phyloP scores from a whole-genome alignment of 2,888 invertebrate genomes.

The Cephus runcator region DNA sequence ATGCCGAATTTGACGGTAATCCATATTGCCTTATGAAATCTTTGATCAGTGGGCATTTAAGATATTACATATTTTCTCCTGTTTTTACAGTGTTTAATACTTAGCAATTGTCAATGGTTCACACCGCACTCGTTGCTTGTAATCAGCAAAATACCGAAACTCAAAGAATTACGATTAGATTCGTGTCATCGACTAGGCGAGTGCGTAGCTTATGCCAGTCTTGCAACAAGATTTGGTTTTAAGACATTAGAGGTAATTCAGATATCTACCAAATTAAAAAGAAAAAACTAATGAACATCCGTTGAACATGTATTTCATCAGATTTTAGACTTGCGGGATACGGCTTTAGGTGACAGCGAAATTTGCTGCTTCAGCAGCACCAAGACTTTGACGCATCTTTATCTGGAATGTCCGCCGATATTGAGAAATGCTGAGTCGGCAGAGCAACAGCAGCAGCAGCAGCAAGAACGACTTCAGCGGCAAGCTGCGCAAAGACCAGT shows the following conservation, averaged over 20 bases:
- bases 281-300: slow-evolving; percentile 5
- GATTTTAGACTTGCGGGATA: slow-evolving; percentile 70
- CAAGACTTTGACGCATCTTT: slow-evolving; percentile 67
- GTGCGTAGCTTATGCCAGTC: slow-evolving; percentile 81
- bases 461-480: slow-evolving; percentile 36
- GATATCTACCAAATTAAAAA: background rate
- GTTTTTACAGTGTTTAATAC: slow-evolving; percentile 71
- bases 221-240: slow-evolving; percentile 80
- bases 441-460: slow-evolving; percentile 32
- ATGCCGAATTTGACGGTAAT: slow-evolving; percentile 69
- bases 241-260: slow-evolving; percentile 68
- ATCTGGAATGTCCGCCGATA: slow-evolving; percentile 66
- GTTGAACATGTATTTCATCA: slow-evolving; percentile 26
- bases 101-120: slow-evolving; percentile 81
- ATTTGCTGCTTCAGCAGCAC: slow-evolving; percentile 71
- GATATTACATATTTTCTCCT: slow-evolving; percentile 15
- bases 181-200: slow-evolving; percentile 76
- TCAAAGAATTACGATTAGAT: slow-evolving; percentile 73
- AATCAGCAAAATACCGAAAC: slow-evolving; percentile 74
- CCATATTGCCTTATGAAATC: background rate
- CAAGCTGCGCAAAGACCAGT: slow-evolving; percentile 37
- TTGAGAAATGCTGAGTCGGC: slow-evolving; percentile 28
- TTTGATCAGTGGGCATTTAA: background rate
- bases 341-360: slow-evolving; percentile 71
- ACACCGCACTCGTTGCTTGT: slow-evolving; percentile 78